phyloP scores from a whole-genome alignment of 2,888 invertebrate species.

The Laothoe populi region DNA sequence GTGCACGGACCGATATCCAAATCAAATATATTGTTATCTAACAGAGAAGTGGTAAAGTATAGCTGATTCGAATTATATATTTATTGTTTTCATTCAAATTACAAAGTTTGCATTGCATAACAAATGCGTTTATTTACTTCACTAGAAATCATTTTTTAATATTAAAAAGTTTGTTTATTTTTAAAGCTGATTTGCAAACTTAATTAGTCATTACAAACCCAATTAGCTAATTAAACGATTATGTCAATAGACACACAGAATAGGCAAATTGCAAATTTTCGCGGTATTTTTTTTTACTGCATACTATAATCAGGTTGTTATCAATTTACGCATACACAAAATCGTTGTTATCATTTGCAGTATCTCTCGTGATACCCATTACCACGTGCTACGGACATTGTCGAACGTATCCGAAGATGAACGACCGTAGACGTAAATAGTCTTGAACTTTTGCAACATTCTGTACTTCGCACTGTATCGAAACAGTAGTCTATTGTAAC shows the following conservation, averaged over 20 bases:
- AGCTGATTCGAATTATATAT: too few species aligned
- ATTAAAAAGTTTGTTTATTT: too few species aligned
- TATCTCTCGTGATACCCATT: constrained; percentile 58
- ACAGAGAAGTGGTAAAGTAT: too few species aligned
- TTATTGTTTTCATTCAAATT: too few species aligned
- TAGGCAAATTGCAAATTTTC: background rate
- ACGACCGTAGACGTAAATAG: constrained; percentile 74
- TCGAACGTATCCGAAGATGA: constrained; percentile 59
- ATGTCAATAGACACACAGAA: background rate
- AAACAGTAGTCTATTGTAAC: background rate
- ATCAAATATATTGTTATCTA: too few species aligned
- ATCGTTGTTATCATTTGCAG: constrained; percentile 45
- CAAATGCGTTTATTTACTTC: too few species aligned
- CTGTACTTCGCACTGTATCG: constrained; percentile 53
- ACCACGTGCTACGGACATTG: constrained; percentile 72
- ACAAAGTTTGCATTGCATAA: too few species aligned
- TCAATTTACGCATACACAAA: constrained; percentile 15
- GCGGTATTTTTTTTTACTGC: background rate
- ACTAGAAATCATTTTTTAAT: too few species aligned
- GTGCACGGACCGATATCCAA: too few species aligned
- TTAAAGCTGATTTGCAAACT: background rate
- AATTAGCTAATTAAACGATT: background rate
- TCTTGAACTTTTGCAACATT: constrained; percentile 60
- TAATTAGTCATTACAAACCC: background rate
- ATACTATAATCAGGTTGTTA: background rate